A percentile compares a stretch with the other conserved stretches of the same genome.
These are phyloP conservation scores for Eolophus roseicapilla DNA, from an alignment of 2,113 vertebrate species.

Conservation along the genomic window DNA sequence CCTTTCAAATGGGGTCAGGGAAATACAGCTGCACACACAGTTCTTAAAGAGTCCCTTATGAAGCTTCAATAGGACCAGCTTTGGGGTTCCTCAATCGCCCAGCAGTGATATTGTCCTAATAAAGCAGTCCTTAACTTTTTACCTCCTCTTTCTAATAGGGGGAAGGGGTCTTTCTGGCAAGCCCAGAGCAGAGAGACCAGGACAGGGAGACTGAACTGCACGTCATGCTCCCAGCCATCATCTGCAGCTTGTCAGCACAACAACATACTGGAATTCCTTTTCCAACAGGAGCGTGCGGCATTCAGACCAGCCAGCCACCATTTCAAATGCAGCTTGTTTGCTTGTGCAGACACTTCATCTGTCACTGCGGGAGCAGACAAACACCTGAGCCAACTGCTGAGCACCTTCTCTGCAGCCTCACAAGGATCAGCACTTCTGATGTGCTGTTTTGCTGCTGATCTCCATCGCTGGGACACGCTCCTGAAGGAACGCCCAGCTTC, in stretches of 20 bases:
- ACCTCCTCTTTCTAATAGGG: not conserved
- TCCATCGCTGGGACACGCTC: not conserved
- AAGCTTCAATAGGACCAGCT: not conserved
- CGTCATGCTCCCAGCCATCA: not conserved
- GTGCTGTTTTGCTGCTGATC: not conserved
- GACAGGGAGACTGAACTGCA: not conserved
- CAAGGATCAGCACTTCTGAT: not conserved
- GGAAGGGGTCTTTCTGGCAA: not conserved
- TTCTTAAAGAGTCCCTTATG: not conserved
- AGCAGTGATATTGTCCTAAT: not conserved
- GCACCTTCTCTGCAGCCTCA: not conserved
- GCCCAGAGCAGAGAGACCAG: not conserved
- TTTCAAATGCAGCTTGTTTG: slow-evolving; percentile 27
- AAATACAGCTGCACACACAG: not conserved
- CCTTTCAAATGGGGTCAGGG: not conserved
- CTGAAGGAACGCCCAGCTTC: not conserved
- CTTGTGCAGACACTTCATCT: not conserved
- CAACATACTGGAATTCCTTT: not conserved
- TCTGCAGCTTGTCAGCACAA: not conserved
- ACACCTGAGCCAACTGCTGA: slow-evolving; percentile 40
- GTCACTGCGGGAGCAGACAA: not conserved
- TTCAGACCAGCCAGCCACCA: not conserved
- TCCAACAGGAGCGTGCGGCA: not conserved
- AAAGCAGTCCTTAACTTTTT: not conserved
- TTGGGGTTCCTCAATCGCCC: not conserved